Base-by-base conservation (phyloP, 2,888 invertebrate species). In the Therioaphis trifolii region DNA sequence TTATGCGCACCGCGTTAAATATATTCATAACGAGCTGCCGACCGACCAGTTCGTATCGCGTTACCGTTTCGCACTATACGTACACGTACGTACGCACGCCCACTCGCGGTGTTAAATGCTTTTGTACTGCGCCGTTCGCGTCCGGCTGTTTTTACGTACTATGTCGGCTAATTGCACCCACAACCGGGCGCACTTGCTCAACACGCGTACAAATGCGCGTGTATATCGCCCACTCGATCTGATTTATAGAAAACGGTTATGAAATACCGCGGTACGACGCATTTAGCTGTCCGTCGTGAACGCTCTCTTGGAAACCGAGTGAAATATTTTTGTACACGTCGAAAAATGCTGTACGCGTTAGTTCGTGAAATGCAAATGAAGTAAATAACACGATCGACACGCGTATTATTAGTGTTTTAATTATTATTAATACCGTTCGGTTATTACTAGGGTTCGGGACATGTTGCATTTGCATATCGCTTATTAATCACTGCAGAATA, bases 171-270 rank as follows among this genome's bases (percentile, higher is more conserved):
- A 74, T 74, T 58, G 40, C 74, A 29, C 74, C 35, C 40, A 76
- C 76, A 76, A 76, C 27, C 27, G 46, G 61, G 49, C n/a, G n/a
- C n/a, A 46, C 78, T 78, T 78, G 21, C 69, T 7, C 69, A 79
- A 79, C 79, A 43, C n/a, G 27, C 4, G 24, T 15, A 29, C n/a
- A 43, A 5, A 43, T 11, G 11, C 43, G 11, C 55, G 4, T 9
- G 9, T 9, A n/a, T 75, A 69, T 58, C 61, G 29, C 76, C 76
- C 61, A 76, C 76, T 46, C 61, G 27, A 63, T 27, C 27, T 24
- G 46, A 61, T 27, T 76, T 61, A 29, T 61, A 76, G 61, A 61
- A 27, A 76, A 76, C 61, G 21, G 18, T 75, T 75, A 75, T 61
- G 75, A 61, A 75, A 75, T 43, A 43, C 27, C 21, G 55, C 55